Percentiles rank a stretch among this genome's conserved stretches.
Evolutionary conservation across 2,113 vertebrate genomes (phyloP).

Genomic region (Nerophis ophidion): DNA sequence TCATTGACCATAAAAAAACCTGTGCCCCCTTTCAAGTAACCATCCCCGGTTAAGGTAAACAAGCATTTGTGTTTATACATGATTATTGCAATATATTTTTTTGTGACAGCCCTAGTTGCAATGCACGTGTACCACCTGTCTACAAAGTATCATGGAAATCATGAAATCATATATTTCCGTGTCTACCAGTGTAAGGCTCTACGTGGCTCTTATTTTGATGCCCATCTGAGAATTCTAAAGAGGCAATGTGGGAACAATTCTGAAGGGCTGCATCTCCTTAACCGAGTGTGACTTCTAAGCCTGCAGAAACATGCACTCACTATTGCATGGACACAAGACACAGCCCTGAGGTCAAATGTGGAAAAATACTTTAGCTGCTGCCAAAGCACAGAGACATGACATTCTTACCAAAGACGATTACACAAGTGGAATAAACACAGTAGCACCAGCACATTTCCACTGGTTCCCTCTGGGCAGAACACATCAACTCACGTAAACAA

Average conservation of each 20-base stretch:
- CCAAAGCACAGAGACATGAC: constrained; percentile 31
- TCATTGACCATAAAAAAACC: too few relatives aligned
- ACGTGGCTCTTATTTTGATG: constrained; percentile 4
- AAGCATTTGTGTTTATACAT: too few relatives aligned
- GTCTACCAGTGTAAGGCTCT: not conserved
- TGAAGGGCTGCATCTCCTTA: not conserved
- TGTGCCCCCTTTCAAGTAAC: too few relatives aligned
- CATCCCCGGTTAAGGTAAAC: too few relatives aligned
- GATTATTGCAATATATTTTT: too few relatives aligned
- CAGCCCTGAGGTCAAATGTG: constrained; percentile 28
- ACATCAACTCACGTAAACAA: constrained; percentile 3
- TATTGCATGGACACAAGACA: constrained; percentile 3
- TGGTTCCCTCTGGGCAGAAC: not conserved
- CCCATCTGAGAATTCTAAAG: constrained; percentile 17
- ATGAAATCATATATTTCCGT: not conserved
- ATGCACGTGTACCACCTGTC: too few relatives aligned
- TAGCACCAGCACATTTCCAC: constrained; percentile 14
- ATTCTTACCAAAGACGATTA: constrained; percentile 18
- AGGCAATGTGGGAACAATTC: not conserved
- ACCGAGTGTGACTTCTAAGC: constrained; percentile 3
- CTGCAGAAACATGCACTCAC: not conserved
- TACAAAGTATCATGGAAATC: not conserved
- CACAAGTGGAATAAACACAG: constrained; percentile 18
- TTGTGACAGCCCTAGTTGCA: too few relatives aligned
- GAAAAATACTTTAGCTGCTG: constrained; percentile 31